phyloP scores from a whole-genome alignment of 1,140 invertebrate species.

The Drosophila ambigua region DNA sequence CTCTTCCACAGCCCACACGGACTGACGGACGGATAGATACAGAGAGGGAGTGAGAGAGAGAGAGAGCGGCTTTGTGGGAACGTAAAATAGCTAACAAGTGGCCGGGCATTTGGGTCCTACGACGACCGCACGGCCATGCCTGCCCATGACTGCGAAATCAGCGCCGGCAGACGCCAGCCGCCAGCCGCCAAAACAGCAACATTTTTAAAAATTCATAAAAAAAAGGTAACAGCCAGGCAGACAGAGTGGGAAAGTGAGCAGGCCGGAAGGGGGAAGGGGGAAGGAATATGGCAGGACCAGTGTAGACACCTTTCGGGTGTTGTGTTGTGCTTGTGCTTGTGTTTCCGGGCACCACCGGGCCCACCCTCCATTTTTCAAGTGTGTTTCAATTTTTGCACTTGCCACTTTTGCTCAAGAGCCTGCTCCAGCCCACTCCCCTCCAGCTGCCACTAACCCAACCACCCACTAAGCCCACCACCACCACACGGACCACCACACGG shows the following conservation, averaged over 20 bases:
- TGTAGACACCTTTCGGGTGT: conserved; percentile 25
- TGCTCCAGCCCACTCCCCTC: conserved; percentile 19
- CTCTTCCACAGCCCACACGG: conserved; percentile 6
- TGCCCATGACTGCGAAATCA: conserved; percentile 79
- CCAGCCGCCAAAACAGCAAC: conserved; percentile 71
- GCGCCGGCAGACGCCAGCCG: conserved; percentile 60
- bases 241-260: not conserved
- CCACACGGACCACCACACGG: not conserved
- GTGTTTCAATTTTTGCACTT: conserved; percentile 74
- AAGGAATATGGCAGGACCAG: too few relatives aligned
- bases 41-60: not conserved
- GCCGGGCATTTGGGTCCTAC: conserved; percentile 64
- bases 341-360: conserved; percentile 15
- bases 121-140: conserved; percentile 20
- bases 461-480: too few relatives aligned
- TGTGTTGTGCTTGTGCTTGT: conserved; percentile 28
- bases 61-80: conserved; percentile 39
- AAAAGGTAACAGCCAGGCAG: conserved; percentile 41
- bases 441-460: too few relatives aligned
- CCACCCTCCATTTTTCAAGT: conserved; percentile 74
- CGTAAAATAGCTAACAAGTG: conserved; percentile 81
- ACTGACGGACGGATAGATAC: not conserved
- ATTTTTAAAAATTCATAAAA: conserved; percentile 83
- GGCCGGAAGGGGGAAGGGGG: not conserved
- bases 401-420: conserved; percentile 9